Conservation (phyloP, 2,888 invertebrate genomes). For the Pardosa pseudoannulata region DNA sequence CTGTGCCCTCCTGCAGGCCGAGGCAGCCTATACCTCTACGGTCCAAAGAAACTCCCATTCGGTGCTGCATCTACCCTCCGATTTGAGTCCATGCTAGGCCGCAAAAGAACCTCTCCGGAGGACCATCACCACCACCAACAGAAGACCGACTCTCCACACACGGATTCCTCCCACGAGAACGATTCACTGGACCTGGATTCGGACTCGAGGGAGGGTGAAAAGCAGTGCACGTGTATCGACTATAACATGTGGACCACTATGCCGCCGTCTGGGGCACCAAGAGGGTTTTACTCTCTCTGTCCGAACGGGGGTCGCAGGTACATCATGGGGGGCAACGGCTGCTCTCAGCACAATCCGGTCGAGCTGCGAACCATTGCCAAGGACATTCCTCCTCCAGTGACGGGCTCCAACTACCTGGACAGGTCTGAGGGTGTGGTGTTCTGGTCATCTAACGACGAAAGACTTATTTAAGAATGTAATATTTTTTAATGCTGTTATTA, state of each 20-base stretch:
- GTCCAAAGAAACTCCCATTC: constrained; percentile 63
- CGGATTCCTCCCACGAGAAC: constrained; percentile 48
- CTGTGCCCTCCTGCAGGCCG: constrained; percentile 8
- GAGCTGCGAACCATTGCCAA: constrained; percentile 30
- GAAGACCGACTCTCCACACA: not conserved
- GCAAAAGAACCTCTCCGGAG: not conserved
- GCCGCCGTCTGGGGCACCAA: not conserved
- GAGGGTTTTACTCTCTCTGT: constrained; percentile 24
- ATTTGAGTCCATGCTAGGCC: constrained; percentile 48
- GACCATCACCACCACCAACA: not conserved
- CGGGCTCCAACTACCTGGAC: constrained; percentile 63
- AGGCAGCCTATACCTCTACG: constrained; percentile 39
- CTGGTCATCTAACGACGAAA: constrained; percentile 66
- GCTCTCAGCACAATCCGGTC: constrained; percentile 19
- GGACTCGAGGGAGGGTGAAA: constrained; percentile 7
- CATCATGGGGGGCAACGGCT: constrained; percentile 39
- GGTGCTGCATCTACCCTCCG: constrained; percentile 60
- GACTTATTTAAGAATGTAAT: constrained; percentile 54
- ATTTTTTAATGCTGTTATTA: not conserved
- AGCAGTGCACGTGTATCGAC: constrained; percentile 58
- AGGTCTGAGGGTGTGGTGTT: constrained; percentile 60
- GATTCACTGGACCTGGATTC: constrained; percentile 61
- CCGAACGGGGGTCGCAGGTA: constrained; percentile 25
- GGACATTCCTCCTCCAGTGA: constrained; percentile 57
- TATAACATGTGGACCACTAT: constrained; percentile 39